Evolutionary conservation across 2,888 invertebrate genomes (phyloP).

Genomic region (Lochmaea capreae): DNA sequence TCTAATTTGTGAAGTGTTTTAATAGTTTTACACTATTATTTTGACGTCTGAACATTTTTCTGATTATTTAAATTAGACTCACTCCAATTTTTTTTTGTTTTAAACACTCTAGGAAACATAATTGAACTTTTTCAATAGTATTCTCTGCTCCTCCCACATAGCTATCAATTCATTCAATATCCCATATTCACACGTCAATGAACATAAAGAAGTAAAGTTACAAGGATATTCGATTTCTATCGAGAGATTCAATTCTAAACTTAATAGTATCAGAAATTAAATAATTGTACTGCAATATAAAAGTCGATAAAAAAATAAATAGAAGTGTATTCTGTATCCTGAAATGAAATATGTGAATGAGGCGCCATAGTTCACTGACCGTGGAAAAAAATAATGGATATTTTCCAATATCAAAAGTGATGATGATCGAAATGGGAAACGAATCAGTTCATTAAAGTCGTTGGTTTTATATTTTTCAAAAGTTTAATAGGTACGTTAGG

Average conservation of each 20-base stretch:
- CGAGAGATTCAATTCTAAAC: slow-evolving; percentile 26
- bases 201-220: background rate
- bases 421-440: background rate
- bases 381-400: slow-evolving; percentile 2
- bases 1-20: too few relatives aligned
- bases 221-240: slow-evolving; percentile 23
- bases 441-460: background rate
- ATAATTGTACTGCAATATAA: slow-evolving; percentile 23
- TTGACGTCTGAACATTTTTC: too few relatives aligned
- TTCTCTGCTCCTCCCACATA: background rate
- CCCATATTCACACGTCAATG: slow-evolving; percentile 1
- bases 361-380: background rate
- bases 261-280: slow-evolving; percentile 28
- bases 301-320: slow-evolving; percentile 21
- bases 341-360: background rate
- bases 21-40: too few relatives aligned
- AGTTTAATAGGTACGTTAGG: background rate
- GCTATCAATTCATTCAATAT: slow-evolving; percentile 1
- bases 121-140: background rate
- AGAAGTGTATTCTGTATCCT: slow-evolving; percentile 14
- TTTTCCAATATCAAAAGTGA: slow-evolving; percentile 12
- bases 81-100: background rate
- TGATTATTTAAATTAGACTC: background rate
- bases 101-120: background rate
- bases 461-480: background rate